Percentiles rank a stretch among this genome's conserved stretches.
phyloP scores from a whole-genome alignment of 2,113 vertebrate genomes.

The Dinomys branickii region DNA sequence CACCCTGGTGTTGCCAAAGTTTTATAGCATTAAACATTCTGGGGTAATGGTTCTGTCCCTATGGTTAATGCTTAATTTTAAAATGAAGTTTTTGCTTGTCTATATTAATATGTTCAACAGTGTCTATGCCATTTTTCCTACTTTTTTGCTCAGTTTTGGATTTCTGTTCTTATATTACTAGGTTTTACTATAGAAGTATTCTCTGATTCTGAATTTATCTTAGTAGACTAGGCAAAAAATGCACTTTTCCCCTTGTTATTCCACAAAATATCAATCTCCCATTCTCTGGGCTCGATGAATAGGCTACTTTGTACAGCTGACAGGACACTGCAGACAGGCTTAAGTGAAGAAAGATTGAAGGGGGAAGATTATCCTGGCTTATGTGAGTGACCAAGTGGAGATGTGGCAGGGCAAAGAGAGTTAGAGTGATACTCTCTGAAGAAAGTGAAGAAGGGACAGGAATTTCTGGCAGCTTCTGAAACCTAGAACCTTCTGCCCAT shows the following conservation, averaged over 20 bases:
- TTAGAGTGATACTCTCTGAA: background rate
- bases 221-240: background rate
- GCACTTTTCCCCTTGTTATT: background rate
- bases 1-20: background rate
- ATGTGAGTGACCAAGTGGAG: background rate
- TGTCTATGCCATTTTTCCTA: no score
- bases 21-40: background rate
- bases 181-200: background rate
- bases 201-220: background rate
- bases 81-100: background rate
- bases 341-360: background rate
- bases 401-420: background rate
- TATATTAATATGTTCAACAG: background rate
- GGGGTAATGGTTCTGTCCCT: background rate
- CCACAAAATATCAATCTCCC: background rate
- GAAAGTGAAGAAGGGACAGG: background rate
- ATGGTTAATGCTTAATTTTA: background rate
- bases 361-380: background rate
- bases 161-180: background rate
- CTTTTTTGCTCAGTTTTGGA: background rate
- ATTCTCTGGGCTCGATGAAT: background rate
- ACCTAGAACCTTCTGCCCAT: background rate
- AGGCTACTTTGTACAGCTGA: background rate
- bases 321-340: background rate
- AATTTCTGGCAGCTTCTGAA: background rate